phyloP scores from a whole-genome alignment of 1,140 invertebrate species.

The Drosophila saltans region DNA sequence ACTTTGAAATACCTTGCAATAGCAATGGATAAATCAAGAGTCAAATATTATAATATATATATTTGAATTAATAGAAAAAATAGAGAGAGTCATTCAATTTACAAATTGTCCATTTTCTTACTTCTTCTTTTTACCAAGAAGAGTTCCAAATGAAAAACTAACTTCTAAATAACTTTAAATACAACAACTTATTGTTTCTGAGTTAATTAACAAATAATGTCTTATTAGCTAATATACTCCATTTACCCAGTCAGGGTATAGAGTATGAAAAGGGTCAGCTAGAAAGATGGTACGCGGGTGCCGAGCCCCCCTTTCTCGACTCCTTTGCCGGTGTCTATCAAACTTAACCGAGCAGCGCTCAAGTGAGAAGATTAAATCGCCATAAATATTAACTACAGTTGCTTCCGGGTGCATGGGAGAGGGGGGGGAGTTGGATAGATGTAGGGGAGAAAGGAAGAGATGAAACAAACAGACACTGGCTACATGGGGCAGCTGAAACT shows the following conservation, averaged over 20 bases:
- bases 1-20: neutral
- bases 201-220: too few relatives aligned
- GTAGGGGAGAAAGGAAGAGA: neutral
- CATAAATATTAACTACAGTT: conserved; percentile 82
- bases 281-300: neutral
- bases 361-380: conserved; percentile 82
- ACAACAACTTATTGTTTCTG: too few relatives aligned
- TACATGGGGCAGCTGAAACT: neutral
- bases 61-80: too few relatives aligned
- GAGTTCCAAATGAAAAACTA: too few relatives aligned
- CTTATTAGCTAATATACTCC: too few relatives aligned
- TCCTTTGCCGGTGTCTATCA: conserved; percentile 57
- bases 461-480: neutral
- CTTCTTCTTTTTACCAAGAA: too few relatives aligned
- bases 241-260: neutral
- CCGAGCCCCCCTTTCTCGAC: conserved; percentile 18
- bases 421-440: neutral
- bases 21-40: too few relatives aligned
- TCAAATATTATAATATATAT: too few relatives aligned
- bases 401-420: conserved; percentile 41
- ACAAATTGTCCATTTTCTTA: too few relatives aligned
- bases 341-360: conserved; percentile 78
- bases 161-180: too few relatives aligned
- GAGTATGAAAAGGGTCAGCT: conserved; percentile 2
- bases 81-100: too few relatives aligned